Base-by-base conservation (phyloP, 2,797 vertebrate species). In the Momotus momota region DNA sequence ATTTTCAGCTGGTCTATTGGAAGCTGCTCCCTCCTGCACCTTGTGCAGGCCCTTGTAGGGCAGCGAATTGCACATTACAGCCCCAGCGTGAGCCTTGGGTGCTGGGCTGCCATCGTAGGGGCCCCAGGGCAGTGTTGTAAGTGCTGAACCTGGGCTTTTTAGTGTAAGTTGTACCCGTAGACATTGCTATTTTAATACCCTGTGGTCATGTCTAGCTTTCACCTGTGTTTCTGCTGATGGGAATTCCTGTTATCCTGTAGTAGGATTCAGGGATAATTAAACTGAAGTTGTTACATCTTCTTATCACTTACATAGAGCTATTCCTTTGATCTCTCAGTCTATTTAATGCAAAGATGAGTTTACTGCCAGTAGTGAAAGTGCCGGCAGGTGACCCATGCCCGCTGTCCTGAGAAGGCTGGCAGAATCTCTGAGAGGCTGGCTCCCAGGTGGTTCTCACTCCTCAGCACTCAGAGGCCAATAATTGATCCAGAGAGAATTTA, bases 51-150 rank as follows among this genome's bases (percentile, higher is more conserved):
- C 38, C 1, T 14, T 60, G 10, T 29, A 3, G 45, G 2, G 10
- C 80, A 83, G 38, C 48, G 77, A 25, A 64, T 13, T 48, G 27
- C 57, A 77, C 43, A 29, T 57, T 46, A 12, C 20, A 60, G 8
- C 29, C 54, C 7, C 27, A 26, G 8, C 0, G 0, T 23, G 81
- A 89, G 67, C 29, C 43, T 58, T 1, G 1, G 22, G 9, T 31
- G 57, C 4, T 57, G 62, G 14, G 51, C 61, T 87, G 62, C 64
- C 16, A 17, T 6, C 4, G 3, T 11, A 62, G 58, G 17, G 72
- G 38, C 54, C 7, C 14, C 41, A 41, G 16, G 17, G 64, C 48
- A 31, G 12, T 16, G n/a, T 9, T 60, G 33, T 65, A 57, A 14
- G 15, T 71, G 29, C 65, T 52, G 72, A 82, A 40, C 33, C 14